phyloP scores from a whole-genome alignment of 2,113 vertebrate genomes.

The Leuciscus idus region DNA sequence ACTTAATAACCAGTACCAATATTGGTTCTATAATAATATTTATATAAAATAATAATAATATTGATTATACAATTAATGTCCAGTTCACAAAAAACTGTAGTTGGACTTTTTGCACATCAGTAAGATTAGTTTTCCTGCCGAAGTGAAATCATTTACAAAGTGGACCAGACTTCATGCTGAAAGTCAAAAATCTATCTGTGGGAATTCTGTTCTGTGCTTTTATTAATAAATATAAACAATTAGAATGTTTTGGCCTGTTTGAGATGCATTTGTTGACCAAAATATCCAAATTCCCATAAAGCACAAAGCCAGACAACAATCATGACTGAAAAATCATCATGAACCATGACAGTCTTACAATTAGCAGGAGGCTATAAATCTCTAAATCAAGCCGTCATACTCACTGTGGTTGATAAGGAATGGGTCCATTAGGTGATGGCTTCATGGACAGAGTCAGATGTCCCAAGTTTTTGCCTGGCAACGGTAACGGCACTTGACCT shows the following conservation, averaged over 20 bases:
- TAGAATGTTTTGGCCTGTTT: background rate
- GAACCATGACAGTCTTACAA: background rate
- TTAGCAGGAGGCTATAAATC: slow-evolving; percentile 16
- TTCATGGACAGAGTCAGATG: slow-evolving; percentile 93
- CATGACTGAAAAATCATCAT: background rate
- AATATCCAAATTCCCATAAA: background rate
- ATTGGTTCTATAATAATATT: too few species aligned
- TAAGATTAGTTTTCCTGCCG: too few species aligned
- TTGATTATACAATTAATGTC: too few species aligned
- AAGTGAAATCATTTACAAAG: background rate
- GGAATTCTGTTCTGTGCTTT: background rate
- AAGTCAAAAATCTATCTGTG: background rate
- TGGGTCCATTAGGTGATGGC: slow-evolving; percentile 82
- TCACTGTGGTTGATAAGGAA: slow-evolving; percentile 89
- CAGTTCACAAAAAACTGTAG: too few species aligned
- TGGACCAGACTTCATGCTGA: background rate
- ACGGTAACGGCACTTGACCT: slow-evolving; percentile 68
- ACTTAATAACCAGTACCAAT: too few species aligned
- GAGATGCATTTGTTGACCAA: background rate
- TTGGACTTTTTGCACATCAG: background rate
- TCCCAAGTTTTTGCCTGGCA: slow-evolving; percentile 74
- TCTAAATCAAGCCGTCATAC: slow-evolving; percentile 64
- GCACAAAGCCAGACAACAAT: background rate
- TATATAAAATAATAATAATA: too few species aligned
- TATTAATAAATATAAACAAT: background rate